Evolutionary conservation across 2,113 vertebrate species (phyloP).

Genomic region (Glareola pratincola): DNA sequence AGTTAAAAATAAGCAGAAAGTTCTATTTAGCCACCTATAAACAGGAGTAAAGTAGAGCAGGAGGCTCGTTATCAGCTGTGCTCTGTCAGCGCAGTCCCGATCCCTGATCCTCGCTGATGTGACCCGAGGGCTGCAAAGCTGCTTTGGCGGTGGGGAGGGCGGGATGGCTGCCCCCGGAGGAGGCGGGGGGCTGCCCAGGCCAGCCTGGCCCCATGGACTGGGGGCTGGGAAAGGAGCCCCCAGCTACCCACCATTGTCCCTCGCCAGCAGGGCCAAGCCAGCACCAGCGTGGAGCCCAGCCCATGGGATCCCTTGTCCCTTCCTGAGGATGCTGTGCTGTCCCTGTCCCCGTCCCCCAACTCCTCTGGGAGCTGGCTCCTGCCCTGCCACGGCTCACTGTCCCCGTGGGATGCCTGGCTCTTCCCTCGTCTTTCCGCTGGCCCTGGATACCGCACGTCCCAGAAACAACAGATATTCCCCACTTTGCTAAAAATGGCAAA

Average conservation of each 20-base stretch:
- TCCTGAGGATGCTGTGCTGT: not conserved
- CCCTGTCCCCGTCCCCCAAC: not conserved
- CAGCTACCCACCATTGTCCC: not conserved
- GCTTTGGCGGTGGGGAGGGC: rapidly evolving
- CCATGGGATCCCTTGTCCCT: not conserved
- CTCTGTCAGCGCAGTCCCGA: not conserved
- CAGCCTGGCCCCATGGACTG: not conserved
- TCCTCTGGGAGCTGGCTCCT: not conserved
- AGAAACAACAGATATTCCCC: not conserved
- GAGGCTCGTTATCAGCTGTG: not conserved
- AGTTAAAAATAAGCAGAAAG: not conserved
- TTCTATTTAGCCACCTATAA: slow-evolving; percentile 41
- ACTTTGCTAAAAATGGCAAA: not conserved
- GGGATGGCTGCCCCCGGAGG: not conserved
- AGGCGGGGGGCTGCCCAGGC: not conserved
- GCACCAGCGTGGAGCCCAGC: not conserved
- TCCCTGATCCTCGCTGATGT: not conserved
- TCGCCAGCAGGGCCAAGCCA: rapidly evolving
- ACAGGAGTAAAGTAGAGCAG: not conserved
- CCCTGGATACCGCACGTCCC: slow-evolving; percentile 23
- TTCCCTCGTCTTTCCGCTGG: not conserved
- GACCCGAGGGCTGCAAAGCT: not conserved
- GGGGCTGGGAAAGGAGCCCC: not conserved
- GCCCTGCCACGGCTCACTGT: not conserved
- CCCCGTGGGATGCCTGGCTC: not conserved